These are phyloP conservation scores for Hemitrygon akajei DNA, from an alignment of 2,797 vertebrate genomes.

Conservation along the genomic window DNA sequence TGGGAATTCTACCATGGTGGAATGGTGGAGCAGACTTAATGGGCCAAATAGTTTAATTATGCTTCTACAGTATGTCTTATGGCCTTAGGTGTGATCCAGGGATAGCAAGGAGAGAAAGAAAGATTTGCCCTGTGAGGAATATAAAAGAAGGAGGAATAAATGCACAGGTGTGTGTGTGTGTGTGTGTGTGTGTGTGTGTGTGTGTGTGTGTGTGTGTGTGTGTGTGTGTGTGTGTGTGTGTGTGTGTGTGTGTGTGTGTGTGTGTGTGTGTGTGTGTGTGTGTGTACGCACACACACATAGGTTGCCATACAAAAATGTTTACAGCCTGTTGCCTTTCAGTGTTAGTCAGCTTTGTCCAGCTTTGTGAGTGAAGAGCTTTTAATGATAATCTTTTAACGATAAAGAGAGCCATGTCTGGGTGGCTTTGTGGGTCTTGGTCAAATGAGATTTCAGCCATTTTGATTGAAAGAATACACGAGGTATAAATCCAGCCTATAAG, in stretches of 20 bases:
- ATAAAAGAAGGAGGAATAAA: no score
- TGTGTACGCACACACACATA: no score
- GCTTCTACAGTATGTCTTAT: no score
- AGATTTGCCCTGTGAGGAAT: background rate
- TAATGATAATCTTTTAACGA: background rate
- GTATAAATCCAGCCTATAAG: background rate
- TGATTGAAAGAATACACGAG: background rate
- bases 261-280: no score
- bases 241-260: no score
- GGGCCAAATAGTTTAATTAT: no score
- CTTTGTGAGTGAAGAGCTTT: background rate
- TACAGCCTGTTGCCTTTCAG: background rate
- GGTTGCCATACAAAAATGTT: background rate
- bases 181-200: no score
- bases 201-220: no score
- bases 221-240: no score
- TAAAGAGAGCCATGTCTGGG: background rate
- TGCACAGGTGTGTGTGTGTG: no score
- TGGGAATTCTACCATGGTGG: background rate
- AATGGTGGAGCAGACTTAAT: no score
- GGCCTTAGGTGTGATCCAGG: background rate
- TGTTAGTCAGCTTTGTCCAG: background rate
- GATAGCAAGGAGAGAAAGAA: background rate
- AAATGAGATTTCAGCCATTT: background rate
- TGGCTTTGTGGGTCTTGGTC: background rate